A percentile compares a stretch with the other conserved stretches of the same genome.
Conservation (phyloP, 2,797 vertebrate genomes). For the Acanthurus lineatus region DNA sequence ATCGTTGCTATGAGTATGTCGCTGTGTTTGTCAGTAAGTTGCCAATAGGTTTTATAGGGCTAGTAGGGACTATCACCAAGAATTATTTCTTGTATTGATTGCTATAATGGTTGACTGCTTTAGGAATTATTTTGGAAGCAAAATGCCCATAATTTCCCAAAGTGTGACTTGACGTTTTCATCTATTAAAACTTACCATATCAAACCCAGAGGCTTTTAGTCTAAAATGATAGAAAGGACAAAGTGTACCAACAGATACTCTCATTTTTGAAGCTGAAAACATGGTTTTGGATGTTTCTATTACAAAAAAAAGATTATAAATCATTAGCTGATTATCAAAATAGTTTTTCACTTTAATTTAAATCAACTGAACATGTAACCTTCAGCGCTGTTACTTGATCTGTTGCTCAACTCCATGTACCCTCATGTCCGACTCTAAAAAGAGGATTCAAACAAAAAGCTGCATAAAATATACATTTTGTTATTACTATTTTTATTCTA, state of each 20-base stretch:
- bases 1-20: background rate
- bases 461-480: background rate
- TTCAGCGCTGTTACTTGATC: background rate
- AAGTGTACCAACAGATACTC: background rate
- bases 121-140: background rate
- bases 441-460: slow-evolving; percentile 7
- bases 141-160: background rate
- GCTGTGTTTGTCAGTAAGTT: background rate
- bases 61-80: background rate
- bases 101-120: background rate
- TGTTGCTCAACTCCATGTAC: background rate
- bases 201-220: background rate
- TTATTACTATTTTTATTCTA: too few species aligned
- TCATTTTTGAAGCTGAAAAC: background rate
- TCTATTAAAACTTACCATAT: background rate
- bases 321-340: background rate
- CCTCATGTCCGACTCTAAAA: background rate
- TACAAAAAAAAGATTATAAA: too few species aligned
- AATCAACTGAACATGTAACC: background rate
- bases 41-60: background rate
- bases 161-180: background rate
- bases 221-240: background rate
- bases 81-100: background rate
- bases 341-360: too few species aligned
- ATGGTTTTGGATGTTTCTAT: background rate